Percentiles rank a stretch among this genome's conserved stretches.
Conservation (phyloP, 2,797 vertebrate genomes). For the Streptopelia turtur region DNA sequence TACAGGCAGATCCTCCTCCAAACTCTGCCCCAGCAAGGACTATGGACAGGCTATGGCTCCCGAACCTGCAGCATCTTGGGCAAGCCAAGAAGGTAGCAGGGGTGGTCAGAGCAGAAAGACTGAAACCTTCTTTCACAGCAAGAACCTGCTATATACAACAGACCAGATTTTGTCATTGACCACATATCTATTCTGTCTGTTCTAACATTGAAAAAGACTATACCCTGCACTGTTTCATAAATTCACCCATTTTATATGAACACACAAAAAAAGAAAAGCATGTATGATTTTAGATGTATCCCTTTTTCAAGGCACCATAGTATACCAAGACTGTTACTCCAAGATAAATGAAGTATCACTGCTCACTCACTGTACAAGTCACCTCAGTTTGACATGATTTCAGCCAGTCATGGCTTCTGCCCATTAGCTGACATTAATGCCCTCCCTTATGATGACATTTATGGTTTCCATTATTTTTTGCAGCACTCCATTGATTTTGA, state of each 20-base stretch:
- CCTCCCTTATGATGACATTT: slow-evolving; percentile 18
- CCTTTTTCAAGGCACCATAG: neutral
- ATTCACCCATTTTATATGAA: neutral
- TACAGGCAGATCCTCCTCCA: neutral
- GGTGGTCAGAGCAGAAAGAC: neutral
- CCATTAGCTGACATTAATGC: neutral
- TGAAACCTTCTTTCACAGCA: neutral
- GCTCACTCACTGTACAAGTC: neutral
- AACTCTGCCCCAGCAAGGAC: rapidly evolving
- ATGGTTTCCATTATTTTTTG: slow-evolving; percentile 43
- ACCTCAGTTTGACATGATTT: neutral
- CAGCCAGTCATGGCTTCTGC: neutral
- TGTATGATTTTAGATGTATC: neutral
- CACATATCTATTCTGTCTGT: neutral
- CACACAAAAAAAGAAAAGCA: neutral
- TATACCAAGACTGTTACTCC: neutral
- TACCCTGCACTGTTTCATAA: neutral
- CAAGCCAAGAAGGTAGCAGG: rapidly evolving
- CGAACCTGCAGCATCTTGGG: neutral
- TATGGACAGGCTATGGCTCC: neutral
- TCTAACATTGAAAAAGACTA: neutral
- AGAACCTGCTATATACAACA: rapidly evolving
- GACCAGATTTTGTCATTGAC: neutral
- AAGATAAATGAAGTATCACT: neutral
- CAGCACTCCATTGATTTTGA: slow-evolving; percentile 23